Base-by-base conservation (phyloP, 2,797 vertebrate species). In the Botia kubotai region DNA sequence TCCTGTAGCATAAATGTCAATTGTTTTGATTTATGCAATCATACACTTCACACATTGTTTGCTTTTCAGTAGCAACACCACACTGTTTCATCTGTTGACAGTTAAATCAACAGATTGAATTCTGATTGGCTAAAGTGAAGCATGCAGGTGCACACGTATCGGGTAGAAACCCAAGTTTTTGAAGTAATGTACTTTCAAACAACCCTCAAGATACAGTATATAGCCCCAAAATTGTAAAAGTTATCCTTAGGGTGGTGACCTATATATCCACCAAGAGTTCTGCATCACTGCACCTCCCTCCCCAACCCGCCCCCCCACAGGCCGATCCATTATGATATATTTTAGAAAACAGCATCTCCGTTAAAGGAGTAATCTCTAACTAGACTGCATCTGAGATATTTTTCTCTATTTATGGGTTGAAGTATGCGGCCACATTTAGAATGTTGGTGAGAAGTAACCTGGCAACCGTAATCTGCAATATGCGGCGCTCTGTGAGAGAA, bases 381-480 rank as follows among this genome's bases (percentile, higher is more conserved):
- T 80, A 77, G 77, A 79, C 43, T 36, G 57, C 52, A 67, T 81
- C 53, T 67, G 58, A 80, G 74, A 78, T 39, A 29, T 80, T 82
- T 82, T 26, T 46, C 55, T 74, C 4, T 69, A 57, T 80, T 69
- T 58, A 55, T 78, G 75, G 33, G 60, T 82, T 58, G 23, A 71
- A 13, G 60, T 33, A 68, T 69, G 29, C 46, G 72, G 50, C 48
- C 66, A 50, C 71, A 75, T 79, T 63, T 70, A 69, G 66, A 70
- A 62, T 75, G 62, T 71, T 72, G 75, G 57, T 75, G 80, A 33
- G 2, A 82, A 71, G 80, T 65, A 82, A 77, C 79, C 79, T 74
- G 79, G 79, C 79, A 80, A 80, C 79, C 62, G n/a, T 80, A 80
- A 80, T 80, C 79, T 80, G 71, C 79, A 80, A 80, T 80, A 60